Evolutionary conservation across 1,140 invertebrate species (phyloP), one percentile per base, ranked within the genome.

Genomic region (Andricus grossulariae): DNA sequence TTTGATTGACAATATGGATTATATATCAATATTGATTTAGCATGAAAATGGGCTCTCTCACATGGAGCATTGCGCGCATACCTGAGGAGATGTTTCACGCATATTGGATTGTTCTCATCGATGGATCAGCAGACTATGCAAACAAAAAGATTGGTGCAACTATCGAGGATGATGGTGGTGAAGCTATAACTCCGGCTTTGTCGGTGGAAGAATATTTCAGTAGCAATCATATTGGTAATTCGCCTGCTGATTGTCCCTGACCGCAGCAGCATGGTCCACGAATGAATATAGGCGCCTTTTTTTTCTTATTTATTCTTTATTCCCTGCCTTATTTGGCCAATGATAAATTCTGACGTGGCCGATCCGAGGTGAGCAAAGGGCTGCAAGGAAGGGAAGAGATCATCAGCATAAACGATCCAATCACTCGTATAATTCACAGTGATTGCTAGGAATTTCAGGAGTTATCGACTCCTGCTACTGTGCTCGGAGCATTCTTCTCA

Each of bases 221-320:
- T 91, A 89, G 90, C 90, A 91, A 91, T 91, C 90, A 91, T 91
- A 91, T 91, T 87, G 90, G 90, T 91, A 90, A 91, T 91, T 91
- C 86, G 83, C 77, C 84, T 81, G 85, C 83, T 91, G 89, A 91
- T 91, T 91, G 90, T 90, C 88, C 89, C 88, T 91, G 89, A 91
- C 90, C 90, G 88, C 90, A 91, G 86, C 79, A 82, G 80, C 78
- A 81, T 80, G 82, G 83, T 87, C 86, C 85, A 84, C 85, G 84
- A 87, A 86, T 80, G 85, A 80, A 87, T 71, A 82, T 82, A 84
- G 83, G 84, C 25, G 60, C 73, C 84, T 90, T 87, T 86, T 88
- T 90, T 88, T 87, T 32, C 25, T 32, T 32, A 3, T 32, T 32
- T 32, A 32, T 32, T 32, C 25, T 32, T 10, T 10, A 85, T 88